A percentile compares a stretch with the other conserved stretches of the same genome.
Conservation (phyloP, 1,140 invertebrate genomes). For the Mercenaria mercenaria region DNA sequence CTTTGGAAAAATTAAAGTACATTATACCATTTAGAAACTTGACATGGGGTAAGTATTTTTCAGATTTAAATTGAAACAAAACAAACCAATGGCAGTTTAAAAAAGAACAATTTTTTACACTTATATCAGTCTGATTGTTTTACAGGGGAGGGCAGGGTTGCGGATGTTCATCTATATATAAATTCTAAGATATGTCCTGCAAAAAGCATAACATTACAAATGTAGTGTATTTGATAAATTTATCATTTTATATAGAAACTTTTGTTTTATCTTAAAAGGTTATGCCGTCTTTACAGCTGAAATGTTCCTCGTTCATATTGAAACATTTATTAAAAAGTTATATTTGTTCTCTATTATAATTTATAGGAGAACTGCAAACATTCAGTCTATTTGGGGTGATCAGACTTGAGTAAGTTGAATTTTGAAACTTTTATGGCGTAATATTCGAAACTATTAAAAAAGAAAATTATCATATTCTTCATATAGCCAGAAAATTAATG, state of each 20-base stretch:
- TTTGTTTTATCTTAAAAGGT: no score
- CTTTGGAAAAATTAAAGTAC: slow-evolving; percentile 58
- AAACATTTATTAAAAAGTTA: background rate
- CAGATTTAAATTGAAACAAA: background rate
- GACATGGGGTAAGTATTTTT: slow-evolving; percentile 58
- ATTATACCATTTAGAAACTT: slow-evolving; percentile 55
- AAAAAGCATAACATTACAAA: no score
- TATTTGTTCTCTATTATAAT: background rate
- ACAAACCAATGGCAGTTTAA: background rate
- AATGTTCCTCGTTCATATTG: background rate
- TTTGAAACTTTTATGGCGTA: background rate
- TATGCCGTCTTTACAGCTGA: no score
- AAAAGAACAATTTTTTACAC: background rate
- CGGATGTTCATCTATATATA: no score
- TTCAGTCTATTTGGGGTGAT: background rate
- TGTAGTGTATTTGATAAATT: no score
- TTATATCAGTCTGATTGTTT: background rate
- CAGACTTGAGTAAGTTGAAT: slow-evolving; percentile 2
- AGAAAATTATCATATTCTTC: no score
- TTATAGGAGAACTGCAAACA: background rate
- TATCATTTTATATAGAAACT: no score
- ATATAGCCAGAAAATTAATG: no score
- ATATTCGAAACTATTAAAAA: no score
- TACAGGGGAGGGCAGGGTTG: no score
- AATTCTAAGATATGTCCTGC: no score